Conservation (phyloP, 1,140 invertebrate genomes). For the Leguminivora glycinivorella region DNA sequence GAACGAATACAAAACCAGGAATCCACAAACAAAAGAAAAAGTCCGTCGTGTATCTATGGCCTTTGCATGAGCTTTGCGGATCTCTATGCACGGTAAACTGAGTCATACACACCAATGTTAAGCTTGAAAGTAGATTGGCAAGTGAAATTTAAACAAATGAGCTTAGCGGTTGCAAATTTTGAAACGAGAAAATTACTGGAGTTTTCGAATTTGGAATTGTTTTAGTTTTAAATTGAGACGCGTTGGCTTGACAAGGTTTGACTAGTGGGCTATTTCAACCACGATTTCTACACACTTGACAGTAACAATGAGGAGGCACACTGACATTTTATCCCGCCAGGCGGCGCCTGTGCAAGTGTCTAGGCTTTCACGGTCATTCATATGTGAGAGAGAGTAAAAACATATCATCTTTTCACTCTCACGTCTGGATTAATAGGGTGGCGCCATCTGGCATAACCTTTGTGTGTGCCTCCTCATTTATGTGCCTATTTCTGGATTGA, state of each 20-base stretch:
- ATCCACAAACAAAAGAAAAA: constrained; percentile 42
- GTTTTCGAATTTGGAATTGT: neutral
- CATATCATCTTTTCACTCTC: too few relatives aligned
- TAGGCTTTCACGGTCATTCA: too few relatives aligned
- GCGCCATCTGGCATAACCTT: too few relatives aligned
- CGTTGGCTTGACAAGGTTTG: constrained; percentile 42
- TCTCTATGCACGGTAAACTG: neutral
- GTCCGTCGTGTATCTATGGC: constrained; percentile 35
- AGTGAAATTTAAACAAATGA: constrained; percentile 26
- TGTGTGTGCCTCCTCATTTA: too few relatives aligned
- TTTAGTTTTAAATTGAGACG: constrained; percentile 1
- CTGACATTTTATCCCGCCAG: too few relatives aligned
- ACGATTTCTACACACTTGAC: too few relatives aligned
- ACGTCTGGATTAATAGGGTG: too few relatives aligned
- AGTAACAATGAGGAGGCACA: too few relatives aligned
- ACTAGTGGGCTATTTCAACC: too few relatives aligned
- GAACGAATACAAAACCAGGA: constrained; percentile 31
- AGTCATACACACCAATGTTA: neutral
- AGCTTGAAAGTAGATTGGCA: neutral
- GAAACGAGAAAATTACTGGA: neutral
- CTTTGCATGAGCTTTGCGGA: constrained; percentile 19
- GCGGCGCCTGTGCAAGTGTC: too few relatives aligned
- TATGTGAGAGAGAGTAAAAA: too few relatives aligned
- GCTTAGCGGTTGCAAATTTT: constrained; percentile 25
- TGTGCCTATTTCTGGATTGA: too few relatives aligned